Evolutionary conservation across 2,113 vertebrate genomes (phyloP).

Genomic region (Myiozetetes cayanensis): DNA sequence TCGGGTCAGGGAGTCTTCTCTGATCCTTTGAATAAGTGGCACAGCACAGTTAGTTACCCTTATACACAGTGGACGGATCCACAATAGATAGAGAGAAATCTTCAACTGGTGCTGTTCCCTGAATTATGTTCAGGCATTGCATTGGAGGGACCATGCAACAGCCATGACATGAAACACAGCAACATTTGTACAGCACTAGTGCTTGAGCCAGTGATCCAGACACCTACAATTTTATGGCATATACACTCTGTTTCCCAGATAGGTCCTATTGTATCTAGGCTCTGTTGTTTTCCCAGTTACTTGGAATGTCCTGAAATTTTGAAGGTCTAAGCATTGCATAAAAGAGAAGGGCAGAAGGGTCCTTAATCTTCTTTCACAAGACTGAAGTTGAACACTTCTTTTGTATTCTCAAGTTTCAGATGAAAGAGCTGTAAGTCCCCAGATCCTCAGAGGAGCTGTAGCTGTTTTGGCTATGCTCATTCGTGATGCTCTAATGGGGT

Average conservation of each 20-base stretch:
- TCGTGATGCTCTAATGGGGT: background rate
- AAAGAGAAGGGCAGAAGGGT: background rate
- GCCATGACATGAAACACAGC: background rate
- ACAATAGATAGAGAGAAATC: background rate
- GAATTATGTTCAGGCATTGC: background rate
- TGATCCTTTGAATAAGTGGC: background rate
- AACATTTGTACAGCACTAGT: background rate
- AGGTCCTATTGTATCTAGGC: background rate
- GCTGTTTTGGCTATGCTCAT: background rate
- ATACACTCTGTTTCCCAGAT: background rate
- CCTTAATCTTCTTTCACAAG: background rate
- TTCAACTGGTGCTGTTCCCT: background rate
- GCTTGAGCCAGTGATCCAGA: background rate
- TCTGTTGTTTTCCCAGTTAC: background rate
- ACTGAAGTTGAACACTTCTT: background rate
- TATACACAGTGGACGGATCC: background rate
- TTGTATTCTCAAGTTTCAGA: background rate
- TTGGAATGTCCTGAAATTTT: background rate
- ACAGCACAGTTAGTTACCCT: background rate
- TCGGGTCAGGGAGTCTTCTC: background rate
- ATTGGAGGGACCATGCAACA: accelerated
- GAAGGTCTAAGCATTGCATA: background rate
- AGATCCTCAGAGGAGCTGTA: background rate
- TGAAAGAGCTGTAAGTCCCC: background rate
- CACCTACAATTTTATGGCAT: background rate